These are phyloP conservation scores for Alosa sapidissima DNA, from an alignment of 2,797 vertebrate genomes.

Conservation along the genomic window DNA sequence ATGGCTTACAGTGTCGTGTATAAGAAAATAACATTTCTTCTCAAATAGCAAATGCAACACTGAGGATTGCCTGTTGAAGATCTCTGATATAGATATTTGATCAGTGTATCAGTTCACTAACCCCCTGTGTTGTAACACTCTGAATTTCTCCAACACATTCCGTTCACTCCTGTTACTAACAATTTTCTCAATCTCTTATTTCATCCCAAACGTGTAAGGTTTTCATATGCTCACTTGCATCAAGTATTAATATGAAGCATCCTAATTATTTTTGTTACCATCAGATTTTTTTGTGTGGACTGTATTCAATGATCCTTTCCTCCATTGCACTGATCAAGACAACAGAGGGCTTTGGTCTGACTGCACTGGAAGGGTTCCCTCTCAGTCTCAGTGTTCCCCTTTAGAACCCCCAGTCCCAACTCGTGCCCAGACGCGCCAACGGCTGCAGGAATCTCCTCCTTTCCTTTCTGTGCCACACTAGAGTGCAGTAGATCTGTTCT, in stretches of 20 bases:
- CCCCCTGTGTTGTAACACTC: background rate
- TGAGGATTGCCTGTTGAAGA: no score
- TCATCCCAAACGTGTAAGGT: background rate
- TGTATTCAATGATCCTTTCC: background rate
- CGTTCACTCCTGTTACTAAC: background rate
- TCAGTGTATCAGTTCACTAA: background rate
- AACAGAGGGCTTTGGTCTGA: background rate
- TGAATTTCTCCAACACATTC: background rate
- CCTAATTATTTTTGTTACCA: background rate
- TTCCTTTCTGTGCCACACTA: conserved; percentile 3
- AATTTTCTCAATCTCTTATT: conserved; percentile 15
- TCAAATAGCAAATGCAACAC: no score
- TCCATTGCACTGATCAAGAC: background rate
- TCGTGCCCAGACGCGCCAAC: no score
- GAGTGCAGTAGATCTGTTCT: conserved; percentile 78
- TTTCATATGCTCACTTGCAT: background rate
- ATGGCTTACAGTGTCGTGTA: no score
- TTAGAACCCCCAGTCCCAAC: background rate
- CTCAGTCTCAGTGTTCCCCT: background rate
- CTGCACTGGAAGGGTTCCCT: background rate
- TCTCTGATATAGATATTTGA: background rate
- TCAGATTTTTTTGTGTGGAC: background rate
- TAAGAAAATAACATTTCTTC: no score
- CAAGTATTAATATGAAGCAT: background rate
- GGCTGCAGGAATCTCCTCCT: background rate